Evolutionary conservation across 2,797 vertebrate species (phyloP), one percentile per base, ranked within the genome.

Genomic region (Prunella strophiata): DNA sequence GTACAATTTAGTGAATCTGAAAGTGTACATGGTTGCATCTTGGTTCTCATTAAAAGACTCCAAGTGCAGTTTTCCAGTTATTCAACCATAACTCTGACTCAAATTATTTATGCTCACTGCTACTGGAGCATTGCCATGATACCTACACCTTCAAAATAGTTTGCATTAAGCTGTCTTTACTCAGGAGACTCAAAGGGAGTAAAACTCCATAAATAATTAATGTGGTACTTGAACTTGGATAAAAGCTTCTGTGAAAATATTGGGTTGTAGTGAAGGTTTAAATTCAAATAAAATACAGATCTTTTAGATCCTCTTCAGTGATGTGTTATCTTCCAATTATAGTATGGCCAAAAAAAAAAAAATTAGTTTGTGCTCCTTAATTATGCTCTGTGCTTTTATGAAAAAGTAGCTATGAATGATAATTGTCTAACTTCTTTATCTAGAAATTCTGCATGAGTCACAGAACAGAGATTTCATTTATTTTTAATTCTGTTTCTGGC

Each of bases 401-500:
- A 83, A 67, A 32, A 43, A 52, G n/a, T 61, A 73, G 27, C 57
- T 79, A 6, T 63, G 62, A 83, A 62, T 92, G 18, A 66, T 77
- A 57, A 62, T 66, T 91, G 51, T 45, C 55, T 90, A 84, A 78
- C 59, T 70, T 87, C 36, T 85, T 42, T 85, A 80, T 45, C 11
- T 20, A 38, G 58, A 84, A 92, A 84, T 92, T 55, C 59, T 94
- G 79, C 51, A 30, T 86, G 76, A 90, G 50, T 90, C 70, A 73
- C 34, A 48, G 63, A 63, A 50, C 70, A 66, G 86, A 93, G 32
- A 65, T 67, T 75, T 94, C 3, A 65, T 79, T 72, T 89, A 72
- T 85, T 93, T 83, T 89, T 68, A 84, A 62, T 91, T 90, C 62
- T 94, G 47, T 51, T 89, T 91, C 82, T 84, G 91, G 51, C 54